Percentiles rank a stretch among this genome's conserved stretches.
Conservation (phyloP, 1,140 invertebrate species). For the Bombus soroeensis region DNA sequence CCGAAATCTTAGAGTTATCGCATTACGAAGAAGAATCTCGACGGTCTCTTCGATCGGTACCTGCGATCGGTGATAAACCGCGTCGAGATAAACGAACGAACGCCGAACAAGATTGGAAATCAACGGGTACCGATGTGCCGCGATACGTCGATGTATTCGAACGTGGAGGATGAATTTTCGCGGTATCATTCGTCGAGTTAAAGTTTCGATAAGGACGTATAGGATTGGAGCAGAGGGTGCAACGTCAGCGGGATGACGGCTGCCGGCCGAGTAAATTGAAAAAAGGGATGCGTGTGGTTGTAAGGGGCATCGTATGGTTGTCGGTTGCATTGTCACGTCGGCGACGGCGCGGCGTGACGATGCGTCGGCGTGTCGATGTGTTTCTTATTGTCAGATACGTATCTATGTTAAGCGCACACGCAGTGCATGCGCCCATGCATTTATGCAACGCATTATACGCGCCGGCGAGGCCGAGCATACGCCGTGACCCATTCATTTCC, state of each 20-base stretch:
- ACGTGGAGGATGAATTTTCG: background rate
- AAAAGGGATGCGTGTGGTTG: conserved; percentile 4
- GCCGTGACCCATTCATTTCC: conserved; percentile 56
- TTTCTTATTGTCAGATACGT: conserved; percentile 77
- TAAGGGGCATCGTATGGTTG: conserved; percentile 39
- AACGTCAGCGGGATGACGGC: background rate
- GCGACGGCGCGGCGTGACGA: conserved; percentile 47
- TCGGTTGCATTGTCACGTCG: conserved; percentile 62
- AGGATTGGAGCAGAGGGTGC: background rate
- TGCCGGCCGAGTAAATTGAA: conserved; percentile 11
- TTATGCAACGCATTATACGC: conserved; percentile 78
- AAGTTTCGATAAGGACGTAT: background rate
- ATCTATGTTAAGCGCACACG: conserved; percentile 75
- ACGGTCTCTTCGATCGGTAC: background rate
- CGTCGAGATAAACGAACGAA: background rate
- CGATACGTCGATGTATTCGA: background rate
- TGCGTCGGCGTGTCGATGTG: conserved; percentile 72
- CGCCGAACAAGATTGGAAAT: background rate
- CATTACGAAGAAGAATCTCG: background rate
- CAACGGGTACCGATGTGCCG: background rate
- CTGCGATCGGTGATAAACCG: background rate
- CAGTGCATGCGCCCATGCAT: conserved; percentile 71
- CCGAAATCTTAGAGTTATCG: background rate
- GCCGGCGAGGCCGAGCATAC: conserved; percentile 21
- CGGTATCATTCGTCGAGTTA: background rate